Evolutionary conservation across 2,113 vertebrate species (phyloP).

Genomic region (Caretta caretta): DNA sequence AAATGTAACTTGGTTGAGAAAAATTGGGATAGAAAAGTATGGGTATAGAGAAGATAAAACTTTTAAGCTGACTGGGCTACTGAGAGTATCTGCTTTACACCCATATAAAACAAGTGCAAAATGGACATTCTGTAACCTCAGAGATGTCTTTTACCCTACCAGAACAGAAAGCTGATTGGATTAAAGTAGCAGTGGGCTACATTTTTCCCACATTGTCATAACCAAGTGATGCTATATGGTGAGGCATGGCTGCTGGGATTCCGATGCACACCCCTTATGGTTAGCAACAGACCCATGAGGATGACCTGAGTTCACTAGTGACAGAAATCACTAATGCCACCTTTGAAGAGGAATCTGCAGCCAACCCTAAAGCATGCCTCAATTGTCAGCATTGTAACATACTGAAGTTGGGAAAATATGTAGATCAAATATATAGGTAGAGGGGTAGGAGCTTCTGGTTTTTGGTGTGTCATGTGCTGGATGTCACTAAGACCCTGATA

Average conservation of each 20-base stretch:
- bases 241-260: not conserved
- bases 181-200: not conserved
- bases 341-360: not conserved
- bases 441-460: not conserved
- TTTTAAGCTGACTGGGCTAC: not conserved
- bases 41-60: not conserved
- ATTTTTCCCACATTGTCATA: not conserved
- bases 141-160: not conserved
- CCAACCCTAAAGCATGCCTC: not conserved
- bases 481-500: not conserved
- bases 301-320: not conserved
- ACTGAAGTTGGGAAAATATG: not conserved
- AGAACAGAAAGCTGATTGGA: not conserved
- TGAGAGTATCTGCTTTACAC: not conserved
- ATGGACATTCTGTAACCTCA: not conserved
- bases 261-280: rapidly evolving
- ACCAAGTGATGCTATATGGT: not conserved
- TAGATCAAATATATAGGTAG: not conserved
- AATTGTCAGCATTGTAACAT: not conserved
- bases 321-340: rapidly evolving
- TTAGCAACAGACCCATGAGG: not conserved
- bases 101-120: not conserved
- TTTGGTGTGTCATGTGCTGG: not conserved
- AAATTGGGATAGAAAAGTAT: not conserved
- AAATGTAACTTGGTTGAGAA: not conserved